Base-by-base conservation (phyloP, 2,888 invertebrate genomes). In the Rhogogaster chlorosoma region DNA sequence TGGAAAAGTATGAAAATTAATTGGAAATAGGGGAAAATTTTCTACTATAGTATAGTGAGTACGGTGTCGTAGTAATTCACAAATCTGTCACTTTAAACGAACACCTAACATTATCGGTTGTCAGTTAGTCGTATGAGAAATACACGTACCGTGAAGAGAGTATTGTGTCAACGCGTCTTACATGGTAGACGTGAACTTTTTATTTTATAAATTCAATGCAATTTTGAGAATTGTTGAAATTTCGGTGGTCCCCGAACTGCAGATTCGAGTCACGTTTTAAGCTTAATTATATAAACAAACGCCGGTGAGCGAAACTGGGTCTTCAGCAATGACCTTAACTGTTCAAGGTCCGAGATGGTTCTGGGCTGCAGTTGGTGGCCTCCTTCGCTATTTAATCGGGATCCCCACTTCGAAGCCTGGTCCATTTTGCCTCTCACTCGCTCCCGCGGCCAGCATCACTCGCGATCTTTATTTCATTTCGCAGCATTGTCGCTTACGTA, bases 331-430 rank as follows among this genome's bases (percentile, higher is more conserved):
- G 91, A 90, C 92, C 92, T 91, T 89, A 89, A 91, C 93, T 92
- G 90, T 86, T 92, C 92, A 91, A 93, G 93, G 92, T 91, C 89
- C 90, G 93, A 92, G 93, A 92, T 93, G 90, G 91, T 90, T 93
- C 93, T 93, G 93, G 92, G 90, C 89, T 91, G 89, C 89, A 91
- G 92, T 92, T 91, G 91, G 91, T 93, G 93, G 91, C 93, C 93
- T 92, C 93, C 91, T 93, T 93, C 92, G 91, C 93, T 93, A 83
- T 93, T 93, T 93, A 93, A 93, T 93, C 93, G 90, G 91, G 91
- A 91, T 93, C 93, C 93, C 93, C 93, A 93, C 93, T 92, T 92
- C 89, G 87, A 86, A 88, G 86, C 88, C 87, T 89, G 93, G 93
- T 93, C 93, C 93, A 93, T 93, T 93, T 93, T 92, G 88, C 91